These are phyloP conservation scores for Zaprionus ghesquierei DNA, from an alignment of 1,140 invertebrate genomes.

Conservation along the genomic window DNA sequence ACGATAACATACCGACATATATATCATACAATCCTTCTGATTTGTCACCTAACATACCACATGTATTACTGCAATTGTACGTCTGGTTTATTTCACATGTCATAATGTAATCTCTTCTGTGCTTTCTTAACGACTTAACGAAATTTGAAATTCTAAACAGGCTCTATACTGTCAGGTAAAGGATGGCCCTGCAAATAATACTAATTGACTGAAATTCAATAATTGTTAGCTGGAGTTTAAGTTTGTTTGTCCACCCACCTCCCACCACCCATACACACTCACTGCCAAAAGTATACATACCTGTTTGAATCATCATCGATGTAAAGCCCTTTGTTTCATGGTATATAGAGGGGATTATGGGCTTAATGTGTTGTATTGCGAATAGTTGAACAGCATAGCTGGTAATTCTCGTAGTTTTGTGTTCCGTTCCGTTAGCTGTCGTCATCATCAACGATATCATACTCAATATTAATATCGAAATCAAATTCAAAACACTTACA, in stretches of 20 bases:
- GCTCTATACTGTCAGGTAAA: conserved; percentile 77
- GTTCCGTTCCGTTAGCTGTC: conserved; percentile 25
- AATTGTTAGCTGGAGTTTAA: conserved; percentile 75
- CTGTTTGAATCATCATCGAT: conserved; percentile 15
- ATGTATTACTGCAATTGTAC: conserved; percentile 40
- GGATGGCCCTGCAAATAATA: conserved; percentile 42
- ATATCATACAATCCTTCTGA: conserved; percentile 32
- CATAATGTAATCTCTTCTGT: conserved; percentile 65
- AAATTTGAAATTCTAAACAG: conserved; percentile 55
- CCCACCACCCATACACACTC: conserved; percentile 14
- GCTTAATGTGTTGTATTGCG: not conserved
- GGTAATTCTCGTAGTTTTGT: conserved; percentile 30
- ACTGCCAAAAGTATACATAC: conserved; percentile 3
- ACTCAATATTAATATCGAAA: conserved; percentile 1
- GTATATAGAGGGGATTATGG: conserved; percentile 7
- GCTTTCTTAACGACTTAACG: conserved; percentile 35
- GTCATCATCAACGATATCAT: conserved; percentile 11
- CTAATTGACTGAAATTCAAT: conserved; percentile 62
- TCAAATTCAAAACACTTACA: conserved; percentile 2
- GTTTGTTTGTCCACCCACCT: conserved; percentile 60
- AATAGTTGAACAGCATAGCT: conserved; percentile 6
- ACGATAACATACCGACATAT: conserved; percentile 18
- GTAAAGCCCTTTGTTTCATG: conserved; percentile 4
- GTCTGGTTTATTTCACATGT: conserved; percentile 51
- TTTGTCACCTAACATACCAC: conserved; percentile 9